Evolutionary conservation across 23 tunicate species (phyloP), one percentile per base, ranked within the genome.

Genomic region (Styela plicata): DNA sequence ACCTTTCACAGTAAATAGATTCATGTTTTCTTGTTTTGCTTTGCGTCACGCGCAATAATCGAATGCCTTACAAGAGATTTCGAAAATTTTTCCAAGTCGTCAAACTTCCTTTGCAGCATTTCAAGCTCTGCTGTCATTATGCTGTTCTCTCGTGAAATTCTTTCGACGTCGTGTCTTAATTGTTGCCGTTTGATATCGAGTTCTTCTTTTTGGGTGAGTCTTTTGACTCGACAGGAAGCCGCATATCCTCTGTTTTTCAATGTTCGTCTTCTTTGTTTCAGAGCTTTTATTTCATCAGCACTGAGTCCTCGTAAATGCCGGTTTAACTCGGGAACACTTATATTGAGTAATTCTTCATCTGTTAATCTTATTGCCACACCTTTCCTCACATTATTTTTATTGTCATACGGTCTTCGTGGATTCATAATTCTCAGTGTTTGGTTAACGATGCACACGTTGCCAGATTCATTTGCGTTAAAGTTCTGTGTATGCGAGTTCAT

Each of bases 31-130:
- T 44, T 7, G 57, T 5, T 5, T 7, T 5, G 10, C 13, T 44
- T 44, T 44, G 57, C 13, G 13, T 44, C 57, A 13, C 57, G 57
- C 13, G 57, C 7, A 44, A 76, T 76, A 7, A 44, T 52, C 24
- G 81, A 76, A 31, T 76, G 81, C 44, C 25, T 37, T 16, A 53
- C 53, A 25, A 76, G 53, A 25, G 81, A 76, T 67, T 84, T 92
- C 18, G 97, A 90, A 83, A 92, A 92, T 35, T 87, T 86, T 83
- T 92, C 97, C 32, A 92, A 64, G 62, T 92, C 97, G 25, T 74
- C 82, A 63, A 78, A 92, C 37, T 92, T 92, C 63, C 84, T 83
- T 69, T 92, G 97, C 26, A 92, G 87, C n/a, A 86, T 86, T 68
- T 92, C 91, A 10, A 92, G 78, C 34, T 92, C 97, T 25, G 89